Evolutionary conservation across 2,888 invertebrate genomes (phyloP).

Genomic region (Megaustenia siamemsis): DNA sequence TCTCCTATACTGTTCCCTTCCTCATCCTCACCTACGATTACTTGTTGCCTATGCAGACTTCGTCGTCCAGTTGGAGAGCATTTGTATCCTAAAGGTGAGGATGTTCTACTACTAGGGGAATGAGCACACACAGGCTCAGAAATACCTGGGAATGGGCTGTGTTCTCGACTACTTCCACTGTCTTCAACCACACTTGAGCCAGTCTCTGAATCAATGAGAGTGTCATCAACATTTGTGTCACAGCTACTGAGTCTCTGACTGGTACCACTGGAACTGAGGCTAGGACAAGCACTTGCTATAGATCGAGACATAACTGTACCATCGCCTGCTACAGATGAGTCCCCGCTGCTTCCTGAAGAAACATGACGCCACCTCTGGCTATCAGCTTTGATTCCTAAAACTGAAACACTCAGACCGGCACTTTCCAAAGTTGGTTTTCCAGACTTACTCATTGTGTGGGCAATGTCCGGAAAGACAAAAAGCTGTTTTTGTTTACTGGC

Average conservation of each 20-base stretch:
- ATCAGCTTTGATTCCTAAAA: constrained; percentile 33
- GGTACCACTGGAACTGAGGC: neutral
- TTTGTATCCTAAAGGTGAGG: constrained; percentile 52
- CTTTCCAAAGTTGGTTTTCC: constrained; percentile 31
- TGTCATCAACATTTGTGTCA: constrained; percentile 61
- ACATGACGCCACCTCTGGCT: constrained; percentile 49
- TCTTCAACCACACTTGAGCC: constrained; percentile 61
- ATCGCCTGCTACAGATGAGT: constrained; percentile 49
- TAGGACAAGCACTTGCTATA: neutral
- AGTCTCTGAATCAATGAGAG: constrained; percentile 61
- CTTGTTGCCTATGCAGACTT: constrained; percentile 60
- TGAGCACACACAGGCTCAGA: constrained; percentile 40
- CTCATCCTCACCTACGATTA: constrained; percentile 48
- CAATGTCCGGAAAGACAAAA: constrained; percentile 50
- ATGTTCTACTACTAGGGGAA: constrained; percentile 17
- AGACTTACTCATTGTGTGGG: neutral
- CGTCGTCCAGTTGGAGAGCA: constrained; percentile 51
- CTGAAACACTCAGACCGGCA: constrained; percentile 31
- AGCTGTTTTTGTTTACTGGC: constrained; percentile 45
- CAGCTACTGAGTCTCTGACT: constrained; percentile 61
- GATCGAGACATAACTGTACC: neutral
- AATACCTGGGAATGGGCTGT: constrained; percentile 69
- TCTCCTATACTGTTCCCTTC: constrained; percentile 26
- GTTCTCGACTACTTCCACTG: constrained; percentile 71
- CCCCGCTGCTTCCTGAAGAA: constrained; percentile 51